phyloP scores from a whole-genome alignment of 2,888 invertebrate species.

The Oxyscelio sp. region DNA sequence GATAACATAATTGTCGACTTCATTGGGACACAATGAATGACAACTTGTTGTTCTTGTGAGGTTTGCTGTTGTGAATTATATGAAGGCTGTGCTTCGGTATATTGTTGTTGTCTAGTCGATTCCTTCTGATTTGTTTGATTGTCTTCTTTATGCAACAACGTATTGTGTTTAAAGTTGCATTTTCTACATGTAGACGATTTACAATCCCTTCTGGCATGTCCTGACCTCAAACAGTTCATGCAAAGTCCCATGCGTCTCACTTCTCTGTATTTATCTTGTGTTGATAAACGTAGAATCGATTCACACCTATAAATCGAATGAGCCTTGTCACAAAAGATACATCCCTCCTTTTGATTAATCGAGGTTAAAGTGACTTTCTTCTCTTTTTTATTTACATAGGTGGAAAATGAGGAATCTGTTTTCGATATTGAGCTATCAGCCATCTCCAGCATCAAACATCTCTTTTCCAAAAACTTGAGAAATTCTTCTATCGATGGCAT shows the following conservation, averaged over 20 bases:
- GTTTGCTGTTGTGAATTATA: background rate
- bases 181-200: constrained; percentile 2
- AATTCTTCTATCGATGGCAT: background rate
- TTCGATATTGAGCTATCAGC: background rate
- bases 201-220: constrained; percentile 8
- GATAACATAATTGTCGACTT: constrained; percentile 5
- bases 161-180: constrained; percentile 23
- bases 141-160: constrained; percentile 18
- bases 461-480: constrained; percentile 17
- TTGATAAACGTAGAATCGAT: background rate
- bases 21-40: constrained; percentile 6
- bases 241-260: background rate
- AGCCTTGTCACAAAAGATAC: background rate
- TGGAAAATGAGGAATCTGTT: too few relatives aligned
- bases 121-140: too few relatives aligned
- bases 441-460: constrained; percentile 19
- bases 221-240: constrained; percentile 19
- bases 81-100: background rate
- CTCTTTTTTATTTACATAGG: background rate
- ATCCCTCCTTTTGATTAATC: background rate
- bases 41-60: background rate
- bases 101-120: background rate
- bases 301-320: constrained; percentile 6
- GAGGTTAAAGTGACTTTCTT: background rate
- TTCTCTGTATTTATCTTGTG: background rate